phyloP scores from a whole-genome alignment of 2,888 invertebrate species.

The Gastracanthus pulcherrimus region DNA sequence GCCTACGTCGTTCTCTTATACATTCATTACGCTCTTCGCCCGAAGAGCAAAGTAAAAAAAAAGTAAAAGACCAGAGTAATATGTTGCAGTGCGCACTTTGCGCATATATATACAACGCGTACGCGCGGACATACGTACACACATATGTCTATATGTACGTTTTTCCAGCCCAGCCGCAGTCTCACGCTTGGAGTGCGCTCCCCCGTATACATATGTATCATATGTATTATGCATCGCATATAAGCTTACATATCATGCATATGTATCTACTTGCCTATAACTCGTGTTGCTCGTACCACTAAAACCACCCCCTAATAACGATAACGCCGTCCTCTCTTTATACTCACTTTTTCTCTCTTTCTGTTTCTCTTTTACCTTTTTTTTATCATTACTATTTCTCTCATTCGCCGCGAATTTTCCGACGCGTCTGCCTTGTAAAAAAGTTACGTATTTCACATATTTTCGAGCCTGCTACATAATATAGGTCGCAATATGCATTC shows the following conservation, averaged over 20 bases:
- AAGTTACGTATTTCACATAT: slow-evolving; percentile 28
- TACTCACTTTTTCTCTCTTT: neutral
- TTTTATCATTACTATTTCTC: slow-evolving; percentile 25
- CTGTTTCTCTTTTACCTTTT: neutral
- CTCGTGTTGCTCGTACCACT: slow-evolving; percentile 62
- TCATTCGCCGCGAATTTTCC: slow-evolving; percentile 44
- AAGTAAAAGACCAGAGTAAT: slow-evolving; percentile 30
- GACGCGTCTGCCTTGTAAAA: neutral
- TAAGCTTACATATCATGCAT: slow-evolving; percentile 54
- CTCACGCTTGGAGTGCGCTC: slow-evolving; percentile 74
- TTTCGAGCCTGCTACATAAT: slow-evolving; percentile 9
- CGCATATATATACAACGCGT: slow-evolving; percentile 15
- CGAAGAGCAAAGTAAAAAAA: neutral
- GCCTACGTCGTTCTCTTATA: slow-evolving; percentile 45
- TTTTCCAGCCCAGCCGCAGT: slow-evolving; percentile 73
- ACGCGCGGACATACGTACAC: slow-evolving; percentile 50
- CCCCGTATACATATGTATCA: slow-evolving; percentile 59
- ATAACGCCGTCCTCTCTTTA: slow-evolving; percentile 55
- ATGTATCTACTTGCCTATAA: slow-evolving; percentile 56
- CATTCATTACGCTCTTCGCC: slow-evolving; percentile 38
- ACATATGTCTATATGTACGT: slow-evolving; percentile 66
- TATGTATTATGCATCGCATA: slow-evolving; percentile 57
- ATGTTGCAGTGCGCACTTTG: slow-evolving; percentile 41
- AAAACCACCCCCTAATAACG: slow-evolving; percentile 70
- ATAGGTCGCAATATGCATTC: neutral